phyloP scores from a whole-genome alignment of 2,888 invertebrate species.

The Netelia virgata region DNA sequence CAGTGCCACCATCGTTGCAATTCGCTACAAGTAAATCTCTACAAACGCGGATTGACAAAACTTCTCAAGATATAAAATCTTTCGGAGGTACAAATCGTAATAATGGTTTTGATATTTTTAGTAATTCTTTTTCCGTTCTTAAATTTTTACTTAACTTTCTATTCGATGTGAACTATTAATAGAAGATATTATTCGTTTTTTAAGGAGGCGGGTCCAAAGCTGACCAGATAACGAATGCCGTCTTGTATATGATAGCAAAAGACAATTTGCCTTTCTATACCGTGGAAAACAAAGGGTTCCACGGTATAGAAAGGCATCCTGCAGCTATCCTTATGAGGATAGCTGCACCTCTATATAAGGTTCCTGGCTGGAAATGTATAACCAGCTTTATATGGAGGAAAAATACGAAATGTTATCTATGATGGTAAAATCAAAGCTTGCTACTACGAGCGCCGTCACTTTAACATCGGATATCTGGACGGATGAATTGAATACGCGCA shows the following conservation, averaged over 20 bases:
- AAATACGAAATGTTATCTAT: conserved; percentile 43
- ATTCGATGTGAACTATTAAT: neutral
- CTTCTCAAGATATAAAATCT: conserved; percentile 15
- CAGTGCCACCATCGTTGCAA: neutral
- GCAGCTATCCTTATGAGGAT: conserved; percentile 37
- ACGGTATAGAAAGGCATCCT: too few relatives aligned
- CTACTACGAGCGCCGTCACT: conserved; percentile 48
- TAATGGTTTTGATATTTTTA: too few relatives aligned
- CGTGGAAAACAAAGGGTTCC: conserved; percentile 43
- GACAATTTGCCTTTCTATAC: conserved; percentile 39
- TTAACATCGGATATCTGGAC: conserved; percentile 75
- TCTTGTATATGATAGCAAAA: conserved; percentile 58
- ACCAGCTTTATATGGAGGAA: conserved; percentile 20
- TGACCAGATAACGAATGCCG: conserved; percentile 9
- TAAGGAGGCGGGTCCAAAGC: conserved; percentile 22
- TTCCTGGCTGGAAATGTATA: conserved; percentile 45
- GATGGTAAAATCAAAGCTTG: conserved; percentile 42
- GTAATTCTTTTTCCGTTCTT: neutral
- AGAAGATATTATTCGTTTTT: conserved; percentile 1
- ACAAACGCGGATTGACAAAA: conserved; percentile 5
- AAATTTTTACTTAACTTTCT: neutral
- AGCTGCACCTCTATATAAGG: conserved; percentile 49
- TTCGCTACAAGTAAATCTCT: neutral
- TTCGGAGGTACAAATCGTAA: too few relatives aligned
- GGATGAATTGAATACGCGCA: conserved; percentile 63